Evolutionary conservation across 2,113 vertebrate species (phyloP), one percentile per base, ranked within the genome.

Genomic region (Gadus macrocephalus): DNA sequence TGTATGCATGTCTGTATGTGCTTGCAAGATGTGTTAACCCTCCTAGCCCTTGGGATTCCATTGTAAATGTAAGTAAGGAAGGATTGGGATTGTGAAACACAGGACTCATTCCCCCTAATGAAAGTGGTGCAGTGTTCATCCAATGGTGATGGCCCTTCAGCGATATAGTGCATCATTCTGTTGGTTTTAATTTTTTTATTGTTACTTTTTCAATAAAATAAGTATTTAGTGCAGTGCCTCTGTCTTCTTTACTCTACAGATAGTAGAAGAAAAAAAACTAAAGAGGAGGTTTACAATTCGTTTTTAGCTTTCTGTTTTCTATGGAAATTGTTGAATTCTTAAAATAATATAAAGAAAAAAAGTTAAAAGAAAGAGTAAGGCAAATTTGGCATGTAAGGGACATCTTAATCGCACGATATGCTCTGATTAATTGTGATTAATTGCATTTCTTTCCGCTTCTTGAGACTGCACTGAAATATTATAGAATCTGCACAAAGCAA

Each of bases 131-230:
- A 22, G 38, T 49, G 28, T 63, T 76, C 55, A 73, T 64, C 64
- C 62, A 55, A 64, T 35, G 27, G 72, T 76, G 56, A 65, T 64
- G 70, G 64, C 70, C 71, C 68, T 60, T n/a, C 53, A 16, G 53
- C 76, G n/a, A 80, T 68, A 80, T 73, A 75, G 61, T 73, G 72
- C 65, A 70, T 64, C 66, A 76, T 55, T 69, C 17, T 60, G 65
- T 73, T 78, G 62, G 60, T 75, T 74, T 82, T 25, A 64, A 4
- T 78, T 78, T 76, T 69, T 76, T 75, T 76, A 59, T 35, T 68
- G 66, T 76, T 82, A 73, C 22, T 73, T 81, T 82, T 79, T 74
- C 73, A 82, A 82, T 82, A 82, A 82, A 82, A 79, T 72, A 70
- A 75, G 62, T 82, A 73, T 81, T 81, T 67, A 73, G 76, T 82